These are phyloP conservation scores for Azorinus chamasolen DNA, from an alignment of 2,888 invertebrate species.

Conservation along the genomic window DNA sequence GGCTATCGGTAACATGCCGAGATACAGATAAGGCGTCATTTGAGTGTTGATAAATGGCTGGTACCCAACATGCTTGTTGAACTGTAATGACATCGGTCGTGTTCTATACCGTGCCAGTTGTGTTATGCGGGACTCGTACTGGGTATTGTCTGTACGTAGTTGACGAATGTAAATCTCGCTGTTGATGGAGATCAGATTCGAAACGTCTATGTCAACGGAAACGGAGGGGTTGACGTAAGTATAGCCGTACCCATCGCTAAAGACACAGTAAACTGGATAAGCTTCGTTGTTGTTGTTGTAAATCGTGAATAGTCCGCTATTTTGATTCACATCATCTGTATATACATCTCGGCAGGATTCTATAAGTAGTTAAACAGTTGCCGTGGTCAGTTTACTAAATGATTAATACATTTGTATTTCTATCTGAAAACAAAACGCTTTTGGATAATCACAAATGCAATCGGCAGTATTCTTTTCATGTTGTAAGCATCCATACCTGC, in stretches of 20 bases:
- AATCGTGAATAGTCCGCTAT: constrained; percentile 49
- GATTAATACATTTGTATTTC: no score
- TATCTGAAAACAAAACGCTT: no score
- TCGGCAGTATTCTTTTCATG: no score
- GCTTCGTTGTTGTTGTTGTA: constrained; percentile 53
- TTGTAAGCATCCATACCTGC: no score
- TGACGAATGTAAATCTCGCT: constrained; percentile 56
- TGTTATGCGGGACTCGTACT: constrained; percentile 47
- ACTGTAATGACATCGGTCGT: constrained; percentile 44
- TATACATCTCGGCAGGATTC: constrained; percentile 64
- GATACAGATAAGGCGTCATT: constrained; percentile 60
- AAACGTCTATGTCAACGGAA: constrained; percentile 49
- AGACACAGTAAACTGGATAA: constrained; percentile 63
- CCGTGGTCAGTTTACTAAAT: no score
- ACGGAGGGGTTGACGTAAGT: constrained; percentile 55
- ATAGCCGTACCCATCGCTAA: constrained; percentile 62
- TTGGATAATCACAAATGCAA: no score
- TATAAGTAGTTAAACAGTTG: no score
- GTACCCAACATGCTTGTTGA: constrained; percentile 48
- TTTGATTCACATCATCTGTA: constrained; percentile 25
- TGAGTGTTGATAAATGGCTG: constrained; percentile 30
- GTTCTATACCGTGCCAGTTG: constrained; percentile 45
- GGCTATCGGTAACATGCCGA: constrained; percentile 48
- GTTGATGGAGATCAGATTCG: constrained; percentile 51
- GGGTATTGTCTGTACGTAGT: constrained; percentile 36